phyloP scores from a whole-genome alignment of 2,797 vertebrate species.

The Pseudochaenichthys georgianus region DNA sequence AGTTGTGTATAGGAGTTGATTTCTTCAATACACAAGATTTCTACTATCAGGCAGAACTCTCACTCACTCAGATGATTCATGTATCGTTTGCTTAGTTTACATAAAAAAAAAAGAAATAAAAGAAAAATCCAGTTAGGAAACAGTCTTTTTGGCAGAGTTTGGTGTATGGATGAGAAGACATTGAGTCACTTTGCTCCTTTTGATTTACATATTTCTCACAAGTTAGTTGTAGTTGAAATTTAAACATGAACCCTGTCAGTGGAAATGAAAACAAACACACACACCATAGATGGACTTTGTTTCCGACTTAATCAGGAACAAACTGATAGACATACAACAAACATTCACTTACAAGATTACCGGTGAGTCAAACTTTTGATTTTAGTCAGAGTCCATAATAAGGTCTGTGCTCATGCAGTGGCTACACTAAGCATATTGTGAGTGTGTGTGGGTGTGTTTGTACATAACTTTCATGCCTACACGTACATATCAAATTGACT shows the following conservation, averaged over 20 bases:
- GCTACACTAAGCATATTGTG: constrained; percentile 9
- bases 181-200: constrained; percentile 10
- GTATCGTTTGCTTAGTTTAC: not conserved
- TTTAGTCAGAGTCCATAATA: constrained; percentile 38
- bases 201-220: constrained; percentile 28
- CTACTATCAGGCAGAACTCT: not conserved
- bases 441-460: constrained; percentile 30
- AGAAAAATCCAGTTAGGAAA: not conserved
- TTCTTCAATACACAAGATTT: not conserved
- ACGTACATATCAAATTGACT: constrained; percentile 63
- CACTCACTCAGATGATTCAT: not conserved
- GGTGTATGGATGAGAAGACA: not conserved
- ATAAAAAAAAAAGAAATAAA: not conserved
- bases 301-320: constrained; percentile 10
- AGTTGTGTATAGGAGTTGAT: not conserved
- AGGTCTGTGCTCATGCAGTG: constrained; percentile 3
- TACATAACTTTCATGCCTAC: constrained; percentile 39
- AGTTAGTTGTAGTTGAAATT: constrained; percentile 13
- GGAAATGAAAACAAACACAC: constrained; percentile 18
- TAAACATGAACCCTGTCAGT: not conserved
- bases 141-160: too few species aligned
- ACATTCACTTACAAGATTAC: constrained; percentile 15
- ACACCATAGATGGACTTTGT: not conserved
- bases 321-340: constrained; percentile 17
- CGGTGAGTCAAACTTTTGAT: constrained; percentile 27